Evolutionary conservation across 35 echinoderm and acorn worm species (phyloP).

Genomic region (Diadema setosum): DNA sequence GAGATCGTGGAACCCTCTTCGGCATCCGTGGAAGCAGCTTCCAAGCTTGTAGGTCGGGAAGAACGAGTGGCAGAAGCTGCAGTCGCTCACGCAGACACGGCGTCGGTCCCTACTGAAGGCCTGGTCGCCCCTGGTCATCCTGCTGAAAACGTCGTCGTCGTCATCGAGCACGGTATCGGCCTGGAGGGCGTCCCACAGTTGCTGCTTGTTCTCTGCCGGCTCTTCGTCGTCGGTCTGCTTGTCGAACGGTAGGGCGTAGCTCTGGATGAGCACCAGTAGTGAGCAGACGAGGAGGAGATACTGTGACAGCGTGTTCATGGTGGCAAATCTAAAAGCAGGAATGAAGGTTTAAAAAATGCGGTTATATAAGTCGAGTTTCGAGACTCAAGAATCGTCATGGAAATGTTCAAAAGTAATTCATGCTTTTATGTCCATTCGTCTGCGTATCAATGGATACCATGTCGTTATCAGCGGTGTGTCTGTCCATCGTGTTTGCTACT

Average conservation of each 20-base stretch:
- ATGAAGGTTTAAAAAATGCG: no score
- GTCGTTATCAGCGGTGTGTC: no score
- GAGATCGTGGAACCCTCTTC: background rate
- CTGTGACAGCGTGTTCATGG: background rate
- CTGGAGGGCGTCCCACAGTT: background rate
- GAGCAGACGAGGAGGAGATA: background rate
- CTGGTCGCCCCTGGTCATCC: background rate
- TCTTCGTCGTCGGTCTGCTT: background rate
- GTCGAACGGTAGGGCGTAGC: background rate
- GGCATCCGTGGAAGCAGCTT: slow-evolving; percentile 7
- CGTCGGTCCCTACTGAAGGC: slow-evolving; percentile 3
- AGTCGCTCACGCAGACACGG: slow-evolving; percentile 7
- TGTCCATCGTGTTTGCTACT: no score
- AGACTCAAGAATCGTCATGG: no score
- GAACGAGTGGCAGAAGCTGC: slow-evolving; percentile 21
- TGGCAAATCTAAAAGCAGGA: no score
- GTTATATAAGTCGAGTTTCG: no score
- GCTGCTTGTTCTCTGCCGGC: background rate
- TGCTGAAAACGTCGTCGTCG: background rate
- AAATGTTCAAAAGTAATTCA: no score
- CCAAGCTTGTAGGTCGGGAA: slow-evolving; percentile 17
- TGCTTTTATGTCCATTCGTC: no score
- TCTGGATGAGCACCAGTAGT: background rate
- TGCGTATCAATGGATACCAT: no score
- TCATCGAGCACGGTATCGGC: background rate